Percentiles rank a stretch among this genome's conserved stretches.
phyloP scores from a whole-genome alignment of 2,797 vertebrate species.

The Microchirus variegatus region DNA sequence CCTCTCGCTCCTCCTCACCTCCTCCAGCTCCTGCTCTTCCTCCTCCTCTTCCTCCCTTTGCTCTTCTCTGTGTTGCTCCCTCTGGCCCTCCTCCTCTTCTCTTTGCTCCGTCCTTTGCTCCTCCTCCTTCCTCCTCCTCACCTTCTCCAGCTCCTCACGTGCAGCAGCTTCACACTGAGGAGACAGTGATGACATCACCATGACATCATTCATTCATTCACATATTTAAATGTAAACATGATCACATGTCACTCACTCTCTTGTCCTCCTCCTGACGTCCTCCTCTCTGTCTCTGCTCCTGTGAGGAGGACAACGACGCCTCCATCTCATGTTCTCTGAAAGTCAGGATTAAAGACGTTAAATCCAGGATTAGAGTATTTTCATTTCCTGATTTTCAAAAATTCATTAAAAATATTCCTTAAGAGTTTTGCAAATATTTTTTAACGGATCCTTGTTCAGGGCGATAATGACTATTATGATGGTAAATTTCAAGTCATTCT shows the following conservation, averaged over 20 bases:
- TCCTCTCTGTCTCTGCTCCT: slow-evolving; percentile 68
- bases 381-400: too few species aligned
- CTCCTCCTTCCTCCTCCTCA: slow-evolving; percentile 68
- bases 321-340: slow-evolving; percentile 40
- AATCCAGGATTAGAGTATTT: too few species aligned
- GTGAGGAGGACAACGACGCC: not conserved
- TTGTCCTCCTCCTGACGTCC: slow-evolving; percentile 78
- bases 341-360: too few species aligned
- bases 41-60: slow-evolving; percentile 47
- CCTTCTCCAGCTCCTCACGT: slow-evolving; percentile 71
- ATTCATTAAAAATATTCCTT: too few species aligned
- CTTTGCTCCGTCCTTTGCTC: slow-evolving; percentile 3
- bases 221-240: not conserved
- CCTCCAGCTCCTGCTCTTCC: slow-evolving; percentile 55
- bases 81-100: slow-evolving; percentile 49
- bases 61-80: slow-evolving; percentile 66
- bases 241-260: slow-evolving; percentile 43
- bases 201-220: not conserved
- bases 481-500: too few species aligned
- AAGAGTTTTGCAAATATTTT: too few species aligned
- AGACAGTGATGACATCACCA: slow-evolving; percentile 39
- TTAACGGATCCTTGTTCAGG: too few species aligned
- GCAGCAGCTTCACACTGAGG: slow-evolving; percentile 47
- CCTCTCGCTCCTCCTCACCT: slow-evolving; percentile 5
- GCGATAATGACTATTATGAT: too few species aligned